Conservation (phyloP, 2,797 vertebrate genomes). For the Trematomus bernacchii region DNA sequence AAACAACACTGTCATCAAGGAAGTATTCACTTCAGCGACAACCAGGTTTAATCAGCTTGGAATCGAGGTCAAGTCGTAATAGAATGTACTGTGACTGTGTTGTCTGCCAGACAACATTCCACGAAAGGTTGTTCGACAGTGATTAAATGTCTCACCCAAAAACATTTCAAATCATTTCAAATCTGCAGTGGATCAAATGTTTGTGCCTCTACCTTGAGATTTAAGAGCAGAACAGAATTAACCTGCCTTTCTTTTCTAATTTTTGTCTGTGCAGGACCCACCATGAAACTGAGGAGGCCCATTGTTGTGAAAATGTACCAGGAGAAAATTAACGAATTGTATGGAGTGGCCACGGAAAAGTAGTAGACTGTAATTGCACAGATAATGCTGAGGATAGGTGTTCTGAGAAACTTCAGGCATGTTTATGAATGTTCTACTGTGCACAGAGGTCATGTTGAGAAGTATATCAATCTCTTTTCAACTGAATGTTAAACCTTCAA, state of each 20-base stretch:
- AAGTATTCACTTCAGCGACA: background rate
- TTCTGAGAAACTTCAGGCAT: background rate
- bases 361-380: constrained; percentile 20
- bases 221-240: background rate
- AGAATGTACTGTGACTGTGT: background rate
- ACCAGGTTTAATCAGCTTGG: background rate
- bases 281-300: constrained; percentile 87
- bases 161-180: background rate
- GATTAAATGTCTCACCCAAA: background rate
- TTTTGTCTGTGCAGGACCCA: constrained; percentile 80
- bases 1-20: constrained; percentile 2
- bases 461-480: constrained; percentile 8
- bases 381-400: background rate
- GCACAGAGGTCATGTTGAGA: background rate
- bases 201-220: background rate
- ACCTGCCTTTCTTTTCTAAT: constrained; percentile 4
- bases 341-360: constrained; percentile 55
- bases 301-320: constrained; percentile 86
- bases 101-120: constrained; percentile 5
- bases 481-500: constrained; percentile 19
- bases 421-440: constrained; percentile 5
- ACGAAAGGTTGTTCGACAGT: no score
- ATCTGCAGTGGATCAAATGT: background rate
- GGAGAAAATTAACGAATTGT: constrained; percentile 82
- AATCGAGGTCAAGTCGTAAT: background rate